Conservation (phyloP, 2,113 vertebrate species). For the Pelusios castaneus region DNA sequence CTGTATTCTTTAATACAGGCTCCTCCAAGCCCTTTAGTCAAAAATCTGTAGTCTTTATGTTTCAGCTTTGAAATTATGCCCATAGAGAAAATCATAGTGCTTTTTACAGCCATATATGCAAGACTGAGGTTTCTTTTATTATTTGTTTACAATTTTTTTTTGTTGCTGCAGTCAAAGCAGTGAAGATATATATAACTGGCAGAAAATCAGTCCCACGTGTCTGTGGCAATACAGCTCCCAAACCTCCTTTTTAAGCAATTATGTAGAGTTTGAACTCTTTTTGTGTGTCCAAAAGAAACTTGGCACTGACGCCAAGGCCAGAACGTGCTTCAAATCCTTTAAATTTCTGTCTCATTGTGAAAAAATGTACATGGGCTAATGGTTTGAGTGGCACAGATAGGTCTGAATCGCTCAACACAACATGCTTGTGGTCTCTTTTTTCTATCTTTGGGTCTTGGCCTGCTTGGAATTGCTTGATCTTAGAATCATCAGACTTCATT, state of each 20-base stretch:
- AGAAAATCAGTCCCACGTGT: neutral
- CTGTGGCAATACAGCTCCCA: neutral
- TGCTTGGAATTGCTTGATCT: neutral
- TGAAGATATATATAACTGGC: conserved; percentile 20
- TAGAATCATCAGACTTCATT: neutral
- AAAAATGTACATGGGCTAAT: neutral
- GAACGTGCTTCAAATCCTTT: neutral
- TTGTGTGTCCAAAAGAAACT: neutral
- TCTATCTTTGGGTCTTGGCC: neutral
- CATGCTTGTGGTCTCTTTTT: neutral
- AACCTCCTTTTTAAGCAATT: neutral
- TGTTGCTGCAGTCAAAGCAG: conserved; percentile 29
- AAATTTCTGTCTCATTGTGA: neutral
- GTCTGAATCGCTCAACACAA: neutral
- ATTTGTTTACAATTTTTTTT: conserved; percentile 31
- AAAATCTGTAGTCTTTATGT: neutral
- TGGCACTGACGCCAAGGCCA: neutral
- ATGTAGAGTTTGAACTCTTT: neutral
- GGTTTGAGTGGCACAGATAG: neutral
- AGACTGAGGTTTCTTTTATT: conserved; percentile 7
- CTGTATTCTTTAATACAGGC: neutral
- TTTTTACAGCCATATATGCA: conserved; percentile 32
- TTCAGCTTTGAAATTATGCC: neutral
- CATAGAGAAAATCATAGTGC: neutral
- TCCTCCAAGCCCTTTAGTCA: neutral